Percentiles rank a stretch among this genome's conserved stretches.
Evolutionary conservation across 1,140 invertebrate species (phyloP).

Genomic region (Heliothis virescens): DNA sequence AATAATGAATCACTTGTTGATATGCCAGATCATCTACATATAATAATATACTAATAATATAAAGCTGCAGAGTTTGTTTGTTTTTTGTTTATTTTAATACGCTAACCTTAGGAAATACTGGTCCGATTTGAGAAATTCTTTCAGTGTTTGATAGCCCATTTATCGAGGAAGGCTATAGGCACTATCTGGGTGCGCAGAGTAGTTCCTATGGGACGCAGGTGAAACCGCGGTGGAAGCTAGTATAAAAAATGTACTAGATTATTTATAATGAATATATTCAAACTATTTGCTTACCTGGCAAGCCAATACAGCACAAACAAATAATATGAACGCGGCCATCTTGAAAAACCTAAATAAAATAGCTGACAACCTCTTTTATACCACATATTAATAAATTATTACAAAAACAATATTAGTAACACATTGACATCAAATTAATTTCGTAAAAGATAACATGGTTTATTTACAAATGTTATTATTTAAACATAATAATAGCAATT

Average conservation of each 20-base stretch:
- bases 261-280: neutral
- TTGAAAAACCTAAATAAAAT: neutral
- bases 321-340: neutral
- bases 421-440: slow-evolving; percentile 9
- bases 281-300: neutral
- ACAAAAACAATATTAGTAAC: neutral
- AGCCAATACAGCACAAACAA: neutral
- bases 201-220: too few relatives aligned
- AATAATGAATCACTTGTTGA: neutral
- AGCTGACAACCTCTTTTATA: neutral
- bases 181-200: too few relatives aligned
- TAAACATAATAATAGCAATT: neutral
- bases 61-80: too few relatives aligned
- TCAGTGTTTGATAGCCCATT: too few relatives aligned
- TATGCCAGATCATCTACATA: neutral
- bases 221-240: too few relatives aligned
- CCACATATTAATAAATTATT: neutral
- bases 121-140: too few relatives aligned
- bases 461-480: neutral
- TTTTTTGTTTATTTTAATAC: too few relatives aligned
- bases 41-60: too few relatives aligned
- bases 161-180: too few relatives aligned
- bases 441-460: neutral
- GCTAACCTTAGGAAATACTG: too few relatives aligned
- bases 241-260: too few relatives aligned